Base-by-base conservation (phyloP, 2,113 vertebrate species). In the Ondatra zibethicus region DNA sequence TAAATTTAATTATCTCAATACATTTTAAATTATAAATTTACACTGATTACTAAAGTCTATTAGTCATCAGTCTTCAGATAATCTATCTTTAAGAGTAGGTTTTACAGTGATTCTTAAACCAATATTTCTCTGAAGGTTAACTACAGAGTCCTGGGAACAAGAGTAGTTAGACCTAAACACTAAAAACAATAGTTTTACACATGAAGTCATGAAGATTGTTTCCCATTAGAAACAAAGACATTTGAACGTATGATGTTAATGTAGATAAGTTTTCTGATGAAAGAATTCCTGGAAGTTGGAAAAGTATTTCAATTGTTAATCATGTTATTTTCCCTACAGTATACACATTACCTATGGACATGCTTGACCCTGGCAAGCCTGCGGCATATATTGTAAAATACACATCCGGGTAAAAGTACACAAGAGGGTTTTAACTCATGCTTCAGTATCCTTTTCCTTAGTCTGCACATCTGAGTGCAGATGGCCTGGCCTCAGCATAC, bases 231-330 rank as follows among this genome's bases (percentile, higher is more conserved):
- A 97, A 95, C 70, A 96, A 91, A 96, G 52, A n/a, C 52, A 91
- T 89, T 61, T 61, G 47, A 90, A 77, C 9, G 4, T 80, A 76
- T 12, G 97, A 88, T 95, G 94, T 33, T 68, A 88, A 92, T 21
- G 84, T 58, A 88, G 72, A 13, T 93, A 91, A 89, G 39, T 95
- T 95, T 92, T 76, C 58, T 95, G 70, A 88, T 55, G 77, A 93
- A 92, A 92, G 80, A 96, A 93, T 95, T 88, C 58, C 55, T 88
- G 88, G 92, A 97, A 95, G 78, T 78, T 27, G 94, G 36, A 92
- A 92, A 50, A 73, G 70, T 55, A 86, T 77, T 96, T 97, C 66
- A 65, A 42, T 92, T 89, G 61, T 93, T 93, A 82, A 76, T 66
- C 25, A 96, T 36, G 42, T 94, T 87, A 81, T 95, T 96, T 92